Conservation (phyloP, 2,797 vertebrate genomes). For the Typhlichthys eigenmanni region DNA sequence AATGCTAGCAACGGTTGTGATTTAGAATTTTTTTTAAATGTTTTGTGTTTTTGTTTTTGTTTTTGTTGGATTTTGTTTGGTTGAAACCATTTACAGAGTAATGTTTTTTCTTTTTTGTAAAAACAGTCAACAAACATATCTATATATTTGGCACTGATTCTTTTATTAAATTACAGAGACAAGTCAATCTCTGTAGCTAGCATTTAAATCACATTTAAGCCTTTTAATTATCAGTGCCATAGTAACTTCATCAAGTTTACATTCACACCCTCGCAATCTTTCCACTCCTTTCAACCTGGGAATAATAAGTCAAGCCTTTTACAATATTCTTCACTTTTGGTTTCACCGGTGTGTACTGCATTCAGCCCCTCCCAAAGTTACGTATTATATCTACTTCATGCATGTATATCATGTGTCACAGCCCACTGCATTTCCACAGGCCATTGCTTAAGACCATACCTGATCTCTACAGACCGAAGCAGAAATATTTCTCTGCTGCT, state of each 20-base stretch:
- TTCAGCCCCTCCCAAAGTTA: slow-evolving; percentile 29
- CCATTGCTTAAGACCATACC: slow-evolving; percentile 37
- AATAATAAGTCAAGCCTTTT: slow-evolving; percentile 18
- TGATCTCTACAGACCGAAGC: slow-evolving; percentile 37
- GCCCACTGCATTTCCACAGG: slow-evolving; percentile 39
- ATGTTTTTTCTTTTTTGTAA: slow-evolving; percentile 22
- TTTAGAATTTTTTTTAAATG: slow-evolving; percentile 15
- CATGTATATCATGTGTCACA: slow-evolving; percentile 19
- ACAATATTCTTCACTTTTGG: slow-evolving; percentile 40
- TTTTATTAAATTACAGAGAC: not conserved
- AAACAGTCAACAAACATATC: slow-evolving; percentile 29
- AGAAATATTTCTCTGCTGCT: slow-evolving; percentile 43
- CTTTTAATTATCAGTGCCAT: slow-evolving; percentile 25
- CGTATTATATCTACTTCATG: slow-evolving; percentile 31
- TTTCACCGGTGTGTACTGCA: slow-evolving; percentile 45
- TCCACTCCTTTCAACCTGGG: slow-evolving; percentile 20
- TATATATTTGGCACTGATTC: slow-evolving; percentile 49
- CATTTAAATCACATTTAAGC: slow-evolving; percentile 37
- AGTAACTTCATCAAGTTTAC: slow-evolving; percentile 29
- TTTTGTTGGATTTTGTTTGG: slow-evolving; percentile 19
- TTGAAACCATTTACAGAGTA: slow-evolving; percentile 7
- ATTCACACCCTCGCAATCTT: slow-evolving; percentile 27
- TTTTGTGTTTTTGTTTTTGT: not conserved
- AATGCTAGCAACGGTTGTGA: slow-evolving; percentile 23
- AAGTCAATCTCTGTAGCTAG: slow-evolving; percentile 16